A percentile compares a stretch with the other conserved stretches of the same genome.
These are phyloP conservation scores for Drosophila sulfurigaster DNA, from an alignment of 1,140 invertebrate species.

Conservation along the genomic window DNA sequence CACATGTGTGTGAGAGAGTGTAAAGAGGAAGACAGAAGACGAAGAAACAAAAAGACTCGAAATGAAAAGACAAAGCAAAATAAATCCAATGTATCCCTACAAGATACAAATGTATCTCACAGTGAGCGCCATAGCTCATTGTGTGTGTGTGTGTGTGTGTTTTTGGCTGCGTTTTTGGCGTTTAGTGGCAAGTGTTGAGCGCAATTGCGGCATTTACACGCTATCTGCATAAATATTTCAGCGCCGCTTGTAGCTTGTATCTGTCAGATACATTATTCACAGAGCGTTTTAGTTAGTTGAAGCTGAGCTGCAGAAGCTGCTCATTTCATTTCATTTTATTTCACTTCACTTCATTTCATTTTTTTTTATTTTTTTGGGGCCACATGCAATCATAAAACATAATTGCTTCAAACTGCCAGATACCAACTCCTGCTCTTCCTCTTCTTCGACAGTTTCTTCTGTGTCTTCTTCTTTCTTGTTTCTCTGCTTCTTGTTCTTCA, in stretches of 20 bases:
- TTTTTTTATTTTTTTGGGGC: slow-evolving; percentile 23
- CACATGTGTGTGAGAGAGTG: slow-evolving; percentile 17
- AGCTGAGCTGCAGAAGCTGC: not conserved
- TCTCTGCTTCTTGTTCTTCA: not conserved
- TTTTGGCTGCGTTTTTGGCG: slow-evolving; percentile 24
- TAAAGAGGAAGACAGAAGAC: slow-evolving; percentile 6
- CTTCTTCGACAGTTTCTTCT: not conserved
- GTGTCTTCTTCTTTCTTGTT: slow-evolving; percentile 9
- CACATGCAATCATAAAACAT: slow-evolving; percentile 50
- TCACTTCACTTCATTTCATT: not conserved
- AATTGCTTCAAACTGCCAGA: slow-evolving; percentile 42
- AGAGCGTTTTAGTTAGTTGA: slow-evolving; percentile 28
- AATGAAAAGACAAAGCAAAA: slow-evolving; percentile 36
- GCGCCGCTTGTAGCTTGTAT: slow-evolving; percentile 37
- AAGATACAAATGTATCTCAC: slow-evolving; percentile 70
- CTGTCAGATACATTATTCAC: slow-evolving; percentile 65
- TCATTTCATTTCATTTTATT: not conserved
- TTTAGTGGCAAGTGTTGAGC: slow-evolving; percentile 31
- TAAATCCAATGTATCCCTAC: slow-evolving; percentile 39
- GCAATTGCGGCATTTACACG: slow-evolving; percentile 47
- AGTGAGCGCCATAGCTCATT: slow-evolving; percentile 31
- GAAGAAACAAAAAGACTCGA: not conserved
- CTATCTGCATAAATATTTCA: slow-evolving; percentile 65
- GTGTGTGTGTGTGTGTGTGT: slow-evolving; percentile 39
- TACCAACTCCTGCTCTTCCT: slow-evolving; percentile 32